A percentile compares a stretch with the other conserved stretches of the same genome.
These are phyloP conservation scores for Alligator sinensis DNA, from an alignment of 2,113 vertebrate genomes.

Conservation along the genomic window DNA sequence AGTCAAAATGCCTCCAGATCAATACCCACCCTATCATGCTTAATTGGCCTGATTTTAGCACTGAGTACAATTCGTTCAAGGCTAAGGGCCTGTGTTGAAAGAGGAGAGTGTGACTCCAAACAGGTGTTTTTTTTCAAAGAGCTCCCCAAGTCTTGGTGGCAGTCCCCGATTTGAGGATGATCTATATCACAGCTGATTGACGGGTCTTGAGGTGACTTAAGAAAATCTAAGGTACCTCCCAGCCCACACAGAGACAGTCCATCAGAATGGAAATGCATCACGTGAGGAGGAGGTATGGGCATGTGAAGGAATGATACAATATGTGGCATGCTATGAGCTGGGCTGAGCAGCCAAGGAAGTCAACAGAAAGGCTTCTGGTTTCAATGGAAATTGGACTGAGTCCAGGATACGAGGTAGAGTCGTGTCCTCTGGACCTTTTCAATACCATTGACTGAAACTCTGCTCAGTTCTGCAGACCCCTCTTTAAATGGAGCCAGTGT, in stretches of 20 bases:
- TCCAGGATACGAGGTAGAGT: background rate
- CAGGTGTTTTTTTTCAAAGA: background rate
- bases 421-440: no score
- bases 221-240: no score
- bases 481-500: background rate
- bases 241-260: no score
- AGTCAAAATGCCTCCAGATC: background rate
- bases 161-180: background rate
- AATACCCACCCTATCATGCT: slow-evolving; percentile 21
- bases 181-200: background rate
- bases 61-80: background rate
- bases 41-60: slow-evolving; percentile 39
- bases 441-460: no score
- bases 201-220: no score
- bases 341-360: background rate
- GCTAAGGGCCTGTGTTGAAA: background rate
- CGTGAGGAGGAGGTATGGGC: background rate
- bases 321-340: background rate
- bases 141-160: background rate
- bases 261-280: background rate
- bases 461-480: background rate
- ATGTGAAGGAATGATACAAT: background rate
- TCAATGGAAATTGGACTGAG: background rate
- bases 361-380: background rate
- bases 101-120: fast-evolving